These are phyloP conservation scores for Beaufortia kweichowensis DNA, from an alignment of 2,113 vertebrate genomes.

Conservation along the genomic window DNA sequence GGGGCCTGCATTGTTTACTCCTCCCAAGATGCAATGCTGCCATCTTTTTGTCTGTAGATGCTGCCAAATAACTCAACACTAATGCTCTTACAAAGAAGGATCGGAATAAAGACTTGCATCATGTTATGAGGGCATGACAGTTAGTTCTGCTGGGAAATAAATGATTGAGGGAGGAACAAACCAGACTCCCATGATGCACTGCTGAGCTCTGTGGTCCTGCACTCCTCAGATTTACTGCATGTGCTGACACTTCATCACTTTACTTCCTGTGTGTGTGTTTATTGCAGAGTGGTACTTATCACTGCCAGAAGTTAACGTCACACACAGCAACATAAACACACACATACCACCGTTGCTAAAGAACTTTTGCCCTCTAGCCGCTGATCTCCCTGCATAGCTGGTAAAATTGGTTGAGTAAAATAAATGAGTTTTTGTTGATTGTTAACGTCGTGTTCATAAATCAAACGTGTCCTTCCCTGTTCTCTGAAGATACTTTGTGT, in stretches of 20 bases:
- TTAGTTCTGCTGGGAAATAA: conserved; percentile 25
- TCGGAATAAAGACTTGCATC: conserved; percentile 20
- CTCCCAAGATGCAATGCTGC: neutral
- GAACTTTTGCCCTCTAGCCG: neutral
- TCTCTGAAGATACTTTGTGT: neutral
- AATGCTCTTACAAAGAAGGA: conserved; percentile 9
- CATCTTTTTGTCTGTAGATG: conserved; percentile 29
- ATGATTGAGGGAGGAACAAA: conserved; percentile 31
- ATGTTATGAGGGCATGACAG: conserved; percentile 3
- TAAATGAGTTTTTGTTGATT: conserved; percentile 13
- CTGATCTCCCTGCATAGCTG: conserved; percentile 5
- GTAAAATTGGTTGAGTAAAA: conserved; percentile 20
- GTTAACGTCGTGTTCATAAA: conserved; percentile 4
- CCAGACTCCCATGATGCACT: conserved; percentile 38
- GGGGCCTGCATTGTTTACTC: neutral
- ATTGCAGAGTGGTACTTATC: conserved; percentile 23
- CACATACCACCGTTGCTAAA: neutral
- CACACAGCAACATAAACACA: conserved; percentile 16
- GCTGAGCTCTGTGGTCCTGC: conserved; percentile 23
- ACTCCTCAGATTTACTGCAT: conserved; percentile 42
- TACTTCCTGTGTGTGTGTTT: conserved; percentile 40
- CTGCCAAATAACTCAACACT: conserved; percentile 15
- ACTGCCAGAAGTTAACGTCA: conserved; percentile 27
- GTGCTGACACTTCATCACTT: conserved; percentile 36
- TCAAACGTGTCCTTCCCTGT: conserved; percentile 13